These are phyloP conservation scores for Alcedo atthis DNA, from an alignment of 2,797 vertebrate genomes.

Conservation along the genomic window DNA sequence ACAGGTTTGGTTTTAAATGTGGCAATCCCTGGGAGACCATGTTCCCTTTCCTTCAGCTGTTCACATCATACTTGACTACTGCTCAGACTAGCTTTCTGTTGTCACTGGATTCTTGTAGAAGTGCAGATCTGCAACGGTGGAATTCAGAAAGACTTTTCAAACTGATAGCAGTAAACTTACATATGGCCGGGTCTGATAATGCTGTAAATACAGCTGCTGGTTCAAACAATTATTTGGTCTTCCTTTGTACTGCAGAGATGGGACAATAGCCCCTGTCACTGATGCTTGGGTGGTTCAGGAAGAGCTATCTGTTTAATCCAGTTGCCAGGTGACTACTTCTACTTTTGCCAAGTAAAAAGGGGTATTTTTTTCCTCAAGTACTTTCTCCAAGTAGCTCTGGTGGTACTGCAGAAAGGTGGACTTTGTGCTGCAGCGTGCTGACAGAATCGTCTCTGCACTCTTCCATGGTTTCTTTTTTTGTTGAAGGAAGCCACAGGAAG, in stretches of 20 bases:
- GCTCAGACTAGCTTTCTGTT: not conserved
- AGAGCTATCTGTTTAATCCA: not conserved
- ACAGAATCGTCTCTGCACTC: not conserved
- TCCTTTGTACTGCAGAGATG: not conserved
- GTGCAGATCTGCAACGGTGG: not conserved
- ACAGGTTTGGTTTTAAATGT: not conserved
- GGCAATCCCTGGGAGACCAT: not conserved
- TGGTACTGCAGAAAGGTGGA: fast-evolving
- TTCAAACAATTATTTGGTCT: not conserved
- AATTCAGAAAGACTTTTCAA: not conserved
- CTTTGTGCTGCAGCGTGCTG: not conserved
- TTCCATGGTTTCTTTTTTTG: not conserved
- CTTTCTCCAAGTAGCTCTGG: not conserved
- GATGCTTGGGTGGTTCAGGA: fast-evolving
- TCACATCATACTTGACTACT: not conserved
- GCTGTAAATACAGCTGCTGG: not conserved
- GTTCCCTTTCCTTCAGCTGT: not conserved
- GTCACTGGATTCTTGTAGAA: not conserved
- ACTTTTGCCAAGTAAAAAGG: not conserved
- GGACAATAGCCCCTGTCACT: not conserved
- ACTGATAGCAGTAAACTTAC: not conserved
- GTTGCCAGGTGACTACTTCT: not conserved
- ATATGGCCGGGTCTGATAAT: not conserved
- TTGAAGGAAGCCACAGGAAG: not conserved
- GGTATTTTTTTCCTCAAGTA: not conserved